Percentiles rank a stretch among this genome's conserved stretches.
Conservation (phyloP, 2,113 vertebrate genomes). For the Syngnathus scovelli region DNA sequence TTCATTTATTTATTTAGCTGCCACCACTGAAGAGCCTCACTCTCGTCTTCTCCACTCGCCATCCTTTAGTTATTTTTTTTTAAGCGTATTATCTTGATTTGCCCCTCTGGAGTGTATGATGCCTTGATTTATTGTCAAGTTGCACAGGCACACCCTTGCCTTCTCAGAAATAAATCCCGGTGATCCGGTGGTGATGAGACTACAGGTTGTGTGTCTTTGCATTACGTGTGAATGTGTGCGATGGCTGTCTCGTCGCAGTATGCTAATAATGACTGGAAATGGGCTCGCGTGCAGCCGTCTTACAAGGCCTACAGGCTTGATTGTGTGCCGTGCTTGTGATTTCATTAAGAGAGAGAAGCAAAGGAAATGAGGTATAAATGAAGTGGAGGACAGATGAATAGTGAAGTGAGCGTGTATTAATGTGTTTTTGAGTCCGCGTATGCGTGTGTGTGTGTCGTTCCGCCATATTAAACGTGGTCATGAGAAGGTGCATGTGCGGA, state of each 20-base stretch:
- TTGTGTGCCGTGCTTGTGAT: slow-evolving; percentile 41
- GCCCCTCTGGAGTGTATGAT: slow-evolving; percentile 47
- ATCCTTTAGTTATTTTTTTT: slow-evolving; percentile 10
- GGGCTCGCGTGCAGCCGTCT: slow-evolving; percentile 47
- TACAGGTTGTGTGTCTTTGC: slow-evolving; percentile 43
- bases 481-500: slow-evolving; percentile 4
- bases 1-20: slow-evolving; percentile 36
- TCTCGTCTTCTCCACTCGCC: slow-evolving; percentile 3
- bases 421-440: slow-evolving; percentile 5
- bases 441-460: slow-evolving; percentile 10
- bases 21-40: slow-evolving; percentile 16
- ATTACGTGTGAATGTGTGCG: slow-evolving; percentile 11
- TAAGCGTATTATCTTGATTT: slow-evolving; percentile 53
- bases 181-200: slow-evolving; percentile 55
- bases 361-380: slow-evolving; percentile 52
- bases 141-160: slow-evolving; percentile 48
- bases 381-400: slow-evolving; percentile 43
- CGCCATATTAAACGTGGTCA: slow-evolving; percentile 10
- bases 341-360: slow-evolving; percentile 46
- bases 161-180: slow-evolving; percentile 58
- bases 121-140: slow-evolving; percentile 58
- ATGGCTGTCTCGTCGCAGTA: slow-evolving; percentile 40
- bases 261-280: slow-evolving; percentile 54
- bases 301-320: slow-evolving; percentile 49
- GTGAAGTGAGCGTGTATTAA: slow-evolving; percentile 28